These are phyloP conservation scores for Corythornis cristatus DNA, from an alignment of 2,113 vertebrate species.

Conservation along the genomic window DNA sequence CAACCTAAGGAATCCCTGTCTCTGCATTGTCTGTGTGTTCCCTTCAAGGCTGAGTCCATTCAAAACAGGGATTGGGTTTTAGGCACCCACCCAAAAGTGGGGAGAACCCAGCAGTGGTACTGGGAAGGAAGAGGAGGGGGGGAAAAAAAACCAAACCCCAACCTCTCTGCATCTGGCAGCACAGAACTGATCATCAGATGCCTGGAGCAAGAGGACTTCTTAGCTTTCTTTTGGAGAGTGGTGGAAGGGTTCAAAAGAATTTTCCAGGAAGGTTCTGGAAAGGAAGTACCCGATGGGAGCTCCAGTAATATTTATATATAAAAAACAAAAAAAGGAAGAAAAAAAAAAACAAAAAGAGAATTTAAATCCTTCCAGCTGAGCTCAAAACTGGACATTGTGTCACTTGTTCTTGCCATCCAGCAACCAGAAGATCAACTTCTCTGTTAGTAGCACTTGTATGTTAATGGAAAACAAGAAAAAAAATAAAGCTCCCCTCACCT, in stretches of 20 bases:
- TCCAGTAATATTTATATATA: conserved; percentile 66
- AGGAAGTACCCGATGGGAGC: conserved; percentile 49
- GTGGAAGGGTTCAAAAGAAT: conserved; percentile 19
- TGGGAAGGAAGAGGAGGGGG: neutral
- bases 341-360: conserved; percentile 42
- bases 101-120: conserved; percentile 49
- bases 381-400: conserved; percentile 59
- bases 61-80: conserved; percentile 39
- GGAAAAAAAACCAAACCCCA: neutral
- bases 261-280: conserved; percentile 49
- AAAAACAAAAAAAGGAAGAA: conserved; percentile 46
- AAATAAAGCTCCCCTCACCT: neutral
- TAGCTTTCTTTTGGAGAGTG: neutral
- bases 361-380: conserved; percentile 66
- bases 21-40: conserved; percentile 77
- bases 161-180: conserved; percentile 71
- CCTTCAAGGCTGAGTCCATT: conserved; percentile 67
- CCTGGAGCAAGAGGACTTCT: conserved; percentile 62
- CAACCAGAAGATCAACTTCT: conserved; percentile 58
- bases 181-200: conserved; percentile 62
- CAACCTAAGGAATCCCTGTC: conserved; percentile 74
- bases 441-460: conserved; percentile 76
- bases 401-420: conserved; percentile 45
- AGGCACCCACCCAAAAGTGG: conserved; percentile 12
- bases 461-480: conserved; percentile 44